phyloP scores from a whole-genome alignment of 1,140 invertebrate species.

The Drosophila littoralis region DNA sequence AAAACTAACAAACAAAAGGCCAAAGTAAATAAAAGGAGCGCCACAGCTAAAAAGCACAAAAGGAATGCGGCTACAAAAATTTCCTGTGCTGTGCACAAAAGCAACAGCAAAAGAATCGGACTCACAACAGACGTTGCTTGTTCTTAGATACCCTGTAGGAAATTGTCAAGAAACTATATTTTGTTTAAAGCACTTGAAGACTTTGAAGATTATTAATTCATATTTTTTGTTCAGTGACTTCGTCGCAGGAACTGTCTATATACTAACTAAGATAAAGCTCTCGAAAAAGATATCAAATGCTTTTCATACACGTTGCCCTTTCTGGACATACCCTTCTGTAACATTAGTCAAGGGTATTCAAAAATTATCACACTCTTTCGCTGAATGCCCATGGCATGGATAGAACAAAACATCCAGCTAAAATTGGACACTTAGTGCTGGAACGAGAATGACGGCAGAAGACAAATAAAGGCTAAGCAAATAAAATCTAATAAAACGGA shows the following conservation, averaged over 20 bases:
- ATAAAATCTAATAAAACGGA: slow-evolving; percentile 81
- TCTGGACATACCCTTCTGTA: not conserved
- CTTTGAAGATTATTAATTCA: no score
- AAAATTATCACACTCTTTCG: slow-evolving; percentile 52
- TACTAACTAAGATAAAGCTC: no score
- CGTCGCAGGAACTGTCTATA: no score
- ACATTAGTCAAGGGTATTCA: not conserved
- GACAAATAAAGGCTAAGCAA: slow-evolving; percentile 81
- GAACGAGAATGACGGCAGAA: slow-evolving; percentile 51
- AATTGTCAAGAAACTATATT: not conserved
- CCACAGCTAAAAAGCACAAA: slow-evolving; percentile 47
- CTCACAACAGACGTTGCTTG: not conserved
- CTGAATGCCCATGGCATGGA: slow-evolving; percentile 17
- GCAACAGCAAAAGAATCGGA: slow-evolving; percentile 16
- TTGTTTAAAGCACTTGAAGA: no score
- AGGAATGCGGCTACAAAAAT: slow-evolving; percentile 42
- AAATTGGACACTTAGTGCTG: slow-evolving; percentile 70
- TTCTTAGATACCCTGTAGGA: slow-evolving; percentile 14
- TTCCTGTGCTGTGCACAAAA: slow-evolving; percentile 49
- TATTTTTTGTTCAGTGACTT: no score
- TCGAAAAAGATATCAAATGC: no score
- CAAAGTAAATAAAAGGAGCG: slow-evolving; percentile 72
- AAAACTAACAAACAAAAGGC: slow-evolving; percentile 75
- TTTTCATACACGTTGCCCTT: no score
- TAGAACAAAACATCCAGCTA: slow-evolving; percentile 30